Evolutionary conservation across 2,888 invertebrate species (phyloP), one percentile per base, ranked within the genome.

Genomic region (Dermolepida albohirtum): DNA sequence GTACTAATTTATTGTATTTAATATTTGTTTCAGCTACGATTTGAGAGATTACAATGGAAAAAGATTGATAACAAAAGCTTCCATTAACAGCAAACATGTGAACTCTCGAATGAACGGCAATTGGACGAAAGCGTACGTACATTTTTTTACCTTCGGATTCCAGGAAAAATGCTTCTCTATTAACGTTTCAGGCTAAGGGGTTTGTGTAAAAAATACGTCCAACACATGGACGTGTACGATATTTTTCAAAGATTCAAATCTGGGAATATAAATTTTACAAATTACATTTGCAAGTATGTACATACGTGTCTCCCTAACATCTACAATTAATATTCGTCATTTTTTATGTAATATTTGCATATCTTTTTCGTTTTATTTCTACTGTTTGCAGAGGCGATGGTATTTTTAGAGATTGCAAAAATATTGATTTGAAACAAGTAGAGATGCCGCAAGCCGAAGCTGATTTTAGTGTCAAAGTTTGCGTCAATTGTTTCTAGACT

Each of bases 51-150:
- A 69, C 22, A 67, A 72, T 14, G 70, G 70, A 2, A 41, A 41
- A 10, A 67, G 50, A 44, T 67, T 73, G 40, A 43, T 74, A 41
- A 71, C 66, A 39, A 55, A 66, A 39, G 47, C 17, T 40, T 65
- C 70, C 10, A 50, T 39, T 39, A 11, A 69, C 16, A 72, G 72
- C 5, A 52, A 51, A n/a, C 72, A 74, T 52, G 68, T 73, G 16
- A 55, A 62, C 8, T 72, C 63, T 43, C 16, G 50, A 1, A 63
- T 70, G 17, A 73, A 74, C 49, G 72, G 71, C 22, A 29, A 66
- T 43, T 75, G 76, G 75, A 68, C 73, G 11, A 50, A 51, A 66
- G 68, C 69, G 74, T 74, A 72, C 40, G 59, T 54, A 66, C 22
- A 22, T 39, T 22, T 12, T 5, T 47, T n/a, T n/a, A n/a, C n/a